Conservation (phyloP, 2,797 vertebrate genomes). For the Acridotheres tristis region DNA sequence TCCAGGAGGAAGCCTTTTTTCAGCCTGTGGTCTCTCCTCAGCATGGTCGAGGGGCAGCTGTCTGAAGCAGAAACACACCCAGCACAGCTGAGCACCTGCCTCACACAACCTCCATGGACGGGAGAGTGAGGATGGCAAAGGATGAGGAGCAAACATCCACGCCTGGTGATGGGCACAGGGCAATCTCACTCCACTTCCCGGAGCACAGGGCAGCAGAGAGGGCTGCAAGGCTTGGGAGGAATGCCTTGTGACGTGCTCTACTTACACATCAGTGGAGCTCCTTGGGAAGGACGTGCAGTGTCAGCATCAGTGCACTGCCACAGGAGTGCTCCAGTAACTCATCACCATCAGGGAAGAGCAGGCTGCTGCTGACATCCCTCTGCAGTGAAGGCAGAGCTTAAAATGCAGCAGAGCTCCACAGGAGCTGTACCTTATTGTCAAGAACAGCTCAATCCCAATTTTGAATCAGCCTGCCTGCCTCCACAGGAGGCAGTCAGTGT, state of each 20-base stretch:
- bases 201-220: neutral
- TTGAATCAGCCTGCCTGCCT: neutral
- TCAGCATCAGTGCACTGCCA: neutral
- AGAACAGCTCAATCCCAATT: neutral
- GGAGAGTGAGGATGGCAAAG: neutral
- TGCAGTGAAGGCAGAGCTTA: neutral
- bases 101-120: neutral
- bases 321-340: neutral
- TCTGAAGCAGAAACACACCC: neutral
- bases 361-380: neutral
- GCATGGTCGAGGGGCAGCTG: neutral
- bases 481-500: neutral
- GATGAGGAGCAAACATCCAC: accelerated
- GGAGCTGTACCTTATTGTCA: neutral
- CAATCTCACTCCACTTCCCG: neutral
- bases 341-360: neutral
- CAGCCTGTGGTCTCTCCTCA: neutral
- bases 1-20: neutral
- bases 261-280: neutral
- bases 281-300: neutral
- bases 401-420: neutral
- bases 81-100: neutral
- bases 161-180: accelerated
- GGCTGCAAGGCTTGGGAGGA: neutral
- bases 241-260: neutral